Conservation (phyloP, 2,888 invertebrate genomes). For the Drosophila meridiana region DNA sequence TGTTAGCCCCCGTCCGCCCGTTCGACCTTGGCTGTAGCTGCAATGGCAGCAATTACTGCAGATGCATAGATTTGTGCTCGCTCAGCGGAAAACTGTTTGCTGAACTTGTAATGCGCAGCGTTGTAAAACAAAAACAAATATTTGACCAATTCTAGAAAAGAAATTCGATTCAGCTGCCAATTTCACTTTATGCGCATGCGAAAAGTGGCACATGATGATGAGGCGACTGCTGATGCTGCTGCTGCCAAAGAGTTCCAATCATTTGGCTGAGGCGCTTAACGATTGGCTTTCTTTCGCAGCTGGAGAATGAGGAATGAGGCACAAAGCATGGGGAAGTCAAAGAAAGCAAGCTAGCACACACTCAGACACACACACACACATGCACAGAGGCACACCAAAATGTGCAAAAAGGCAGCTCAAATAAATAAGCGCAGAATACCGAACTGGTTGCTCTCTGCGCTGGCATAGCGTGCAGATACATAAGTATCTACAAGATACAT, state of each 20-base stretch:
- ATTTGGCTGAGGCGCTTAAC: slow-evolving; percentile 68
- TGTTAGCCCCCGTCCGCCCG: slow-evolving; percentile 56
- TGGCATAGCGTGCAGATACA: slow-evolving; percentile 50
- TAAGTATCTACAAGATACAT: slow-evolving; percentile 54
- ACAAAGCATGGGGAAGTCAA: slow-evolving; percentile 29
- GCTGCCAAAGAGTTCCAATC: slow-evolving; percentile 67
- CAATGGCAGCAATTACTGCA: slow-evolving; percentile 30
- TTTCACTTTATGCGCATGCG: slow-evolving; percentile 77
- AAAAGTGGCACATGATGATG: slow-evolving; percentile 80
- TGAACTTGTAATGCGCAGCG: neutral
- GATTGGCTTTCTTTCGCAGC: slow-evolving; percentile 69
- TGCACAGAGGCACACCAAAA: slow-evolving; percentile 33
- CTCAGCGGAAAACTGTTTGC: slow-evolving; percentile 44
- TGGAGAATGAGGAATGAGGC: slow-evolving; percentile 28
- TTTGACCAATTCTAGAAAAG: slow-evolving; percentile 56
- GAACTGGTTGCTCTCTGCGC: slow-evolving; percentile 64
- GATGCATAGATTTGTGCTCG: slow-evolving; percentile 29
- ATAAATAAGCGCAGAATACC: slow-evolving; percentile 67
- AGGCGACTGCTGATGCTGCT: slow-evolving; percentile 52
- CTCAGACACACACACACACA: neutral
- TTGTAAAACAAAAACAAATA: slow-evolving; percentile 16
- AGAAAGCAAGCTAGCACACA: slow-evolving; percentile 50
- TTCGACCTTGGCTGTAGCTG: slow-evolving; percentile 66
- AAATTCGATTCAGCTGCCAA: slow-evolving; percentile 58
- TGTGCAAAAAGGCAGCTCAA: slow-evolving; percentile 72